These are phyloP conservation scores for Morinoia aosen DNA, from an alignment of 2,888 invertebrate species.

Conservation along the genomic window DNA sequence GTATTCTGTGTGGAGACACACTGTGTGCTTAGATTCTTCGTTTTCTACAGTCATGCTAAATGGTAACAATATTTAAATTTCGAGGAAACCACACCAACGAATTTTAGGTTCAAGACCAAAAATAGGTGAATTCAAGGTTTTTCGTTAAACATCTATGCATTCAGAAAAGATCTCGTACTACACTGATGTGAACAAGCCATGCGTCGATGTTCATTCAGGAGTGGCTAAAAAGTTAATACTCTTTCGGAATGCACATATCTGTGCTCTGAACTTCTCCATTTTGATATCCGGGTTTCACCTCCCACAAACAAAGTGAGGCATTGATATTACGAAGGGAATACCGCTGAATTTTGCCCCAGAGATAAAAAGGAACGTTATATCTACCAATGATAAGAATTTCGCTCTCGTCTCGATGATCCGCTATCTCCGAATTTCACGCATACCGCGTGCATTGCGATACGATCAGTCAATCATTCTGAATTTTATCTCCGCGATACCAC, in stretches of 20 bases:
- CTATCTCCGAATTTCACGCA: not conserved
- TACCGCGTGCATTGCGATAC: not conserved
- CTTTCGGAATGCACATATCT: not conserved
- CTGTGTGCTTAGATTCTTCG: no score
- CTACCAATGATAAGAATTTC: not conserved
- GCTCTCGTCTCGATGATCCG: not conserved
- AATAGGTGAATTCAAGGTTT: no score
- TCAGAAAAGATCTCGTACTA: no score
- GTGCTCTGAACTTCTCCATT: not conserved
- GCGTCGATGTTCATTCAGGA: no score
- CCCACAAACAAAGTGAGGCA: not conserved
- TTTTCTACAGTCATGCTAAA: no score
- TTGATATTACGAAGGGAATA: not conserved
- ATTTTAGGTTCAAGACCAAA: no score
- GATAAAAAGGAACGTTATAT: not conserved
- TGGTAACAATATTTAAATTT: no score
- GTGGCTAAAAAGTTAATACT: not conserved
- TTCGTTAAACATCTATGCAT: no score
- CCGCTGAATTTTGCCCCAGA: not conserved
- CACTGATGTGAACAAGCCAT: no score
- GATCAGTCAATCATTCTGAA: not conserved
- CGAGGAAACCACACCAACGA: no score
- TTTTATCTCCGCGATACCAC: not conserved
- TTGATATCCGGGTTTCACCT: not conserved
- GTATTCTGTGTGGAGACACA: no score